A percentile compares a stretch with the other conserved stretches of the same genome.
Conservation (phyloP, 1,140 invertebrate species). For the Cheumatopsyche charites region DNA sequence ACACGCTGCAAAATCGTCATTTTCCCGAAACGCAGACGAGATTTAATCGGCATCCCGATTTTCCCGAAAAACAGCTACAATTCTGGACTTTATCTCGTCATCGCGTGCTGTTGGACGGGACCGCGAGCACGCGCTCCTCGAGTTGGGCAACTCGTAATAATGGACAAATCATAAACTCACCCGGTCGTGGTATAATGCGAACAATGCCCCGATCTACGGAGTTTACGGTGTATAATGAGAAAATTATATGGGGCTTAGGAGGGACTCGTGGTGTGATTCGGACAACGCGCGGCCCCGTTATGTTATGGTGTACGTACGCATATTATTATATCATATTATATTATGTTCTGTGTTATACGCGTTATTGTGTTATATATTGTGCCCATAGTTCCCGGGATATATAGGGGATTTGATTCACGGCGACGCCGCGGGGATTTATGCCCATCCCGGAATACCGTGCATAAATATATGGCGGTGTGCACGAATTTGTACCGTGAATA, state of each 20-base stretch:
- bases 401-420: constrained; percentile 25
- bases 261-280: constrained; percentile 13
- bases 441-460: background rate
- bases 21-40: too few species aligned
- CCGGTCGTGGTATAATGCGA: background rate
- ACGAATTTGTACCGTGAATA: too few species aligned
- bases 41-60: too few species aligned
- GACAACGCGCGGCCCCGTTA: background rate
- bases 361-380: too few species aligned
- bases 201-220: constrained; percentile 16
- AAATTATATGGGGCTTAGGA: constrained; percentile 33
- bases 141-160: constrained; percentile 22
- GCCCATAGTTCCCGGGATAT: constrained; percentile 8
- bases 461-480: constrained; percentile 13
- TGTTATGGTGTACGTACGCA: background rate
- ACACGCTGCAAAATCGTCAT: too few species aligned
- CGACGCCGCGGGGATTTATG: constrained; percentile 10
- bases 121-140: background rate
- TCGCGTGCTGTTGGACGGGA: background rate
- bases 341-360: too few species aligned
- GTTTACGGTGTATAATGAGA: constrained; percentile 32
- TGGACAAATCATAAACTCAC: constrained; percentile 32
- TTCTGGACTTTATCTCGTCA: background rate
- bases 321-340: constrained; percentile 12
- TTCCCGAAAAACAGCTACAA: background rate